phyloP scores from a whole-genome alignment of 2,888 invertebrate genomes.

The Andrena flavipes region DNA sequence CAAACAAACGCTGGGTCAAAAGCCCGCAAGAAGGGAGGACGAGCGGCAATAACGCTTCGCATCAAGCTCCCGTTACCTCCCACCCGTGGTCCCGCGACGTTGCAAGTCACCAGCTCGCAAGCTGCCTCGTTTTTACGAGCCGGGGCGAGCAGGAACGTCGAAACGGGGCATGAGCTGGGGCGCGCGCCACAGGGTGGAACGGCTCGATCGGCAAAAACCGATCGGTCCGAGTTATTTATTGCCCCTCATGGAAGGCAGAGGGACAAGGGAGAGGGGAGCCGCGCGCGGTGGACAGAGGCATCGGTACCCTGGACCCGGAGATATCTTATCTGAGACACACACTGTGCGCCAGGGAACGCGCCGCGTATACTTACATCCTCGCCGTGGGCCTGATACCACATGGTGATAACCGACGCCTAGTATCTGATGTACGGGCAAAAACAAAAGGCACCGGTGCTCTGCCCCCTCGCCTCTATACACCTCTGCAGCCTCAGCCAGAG shows the following conservation, averaged over 20 bases:
- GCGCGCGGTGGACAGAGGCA: conserved; percentile 80
- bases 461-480: conserved; percentile 22
- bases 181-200: conserved; percentile 62
- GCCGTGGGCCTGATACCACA: conserved; percentile 81
- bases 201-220: conserved; percentile 81
- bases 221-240: conserved; percentile 83
- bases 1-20: conserved; percentile 15
- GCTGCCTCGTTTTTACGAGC: conserved; percentile 3
- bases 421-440: conserved; percentile 82
- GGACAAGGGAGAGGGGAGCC: conserved; percentile 42
- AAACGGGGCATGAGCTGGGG: not conserved
- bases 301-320: conserved; percentile 78
- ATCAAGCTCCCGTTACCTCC: conserved; percentile 2
- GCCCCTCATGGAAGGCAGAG: conserved; percentile 78
- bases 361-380: conserved; percentile 77
- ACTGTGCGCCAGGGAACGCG: conserved; percentile 70
- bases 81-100: not conserved
- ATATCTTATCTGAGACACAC: conserved; percentile 83
- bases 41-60: not conserved
- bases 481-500: conserved; percentile 25
- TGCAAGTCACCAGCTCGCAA: not conserved
- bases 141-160: not conserved
- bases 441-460: conserved; percentile 75
- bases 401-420: conserved; percentile 79
- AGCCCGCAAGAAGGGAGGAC: conserved; percentile 15